A percentile compares a stretch with the other conserved stretches of the same genome.
Conservation (phyloP, 2,888 invertebrate genomes). For the Tanytarsus gracilentus region DNA sequence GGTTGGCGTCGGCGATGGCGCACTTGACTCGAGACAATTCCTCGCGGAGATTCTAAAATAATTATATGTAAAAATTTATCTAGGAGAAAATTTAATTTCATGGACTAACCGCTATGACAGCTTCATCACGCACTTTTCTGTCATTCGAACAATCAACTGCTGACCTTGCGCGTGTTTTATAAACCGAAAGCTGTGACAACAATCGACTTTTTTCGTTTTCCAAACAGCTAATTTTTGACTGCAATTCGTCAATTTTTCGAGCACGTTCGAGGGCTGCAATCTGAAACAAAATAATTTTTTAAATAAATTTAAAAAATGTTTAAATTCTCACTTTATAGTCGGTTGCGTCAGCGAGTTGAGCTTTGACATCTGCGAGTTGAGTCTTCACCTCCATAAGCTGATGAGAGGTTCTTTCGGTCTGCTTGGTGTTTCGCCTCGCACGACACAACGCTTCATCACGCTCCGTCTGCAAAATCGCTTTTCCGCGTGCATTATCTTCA, state of each 20-base stretch:
- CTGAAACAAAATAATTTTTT: conserved; percentile 42
- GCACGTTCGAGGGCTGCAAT: conserved; percentile 74
- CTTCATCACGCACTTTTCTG: conserved; percentile 41
- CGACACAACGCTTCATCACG: conserved; percentile 59
- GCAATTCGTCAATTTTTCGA: conserved; percentile 73
- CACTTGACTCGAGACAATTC: conserved; percentile 68
- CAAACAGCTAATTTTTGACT: conserved; percentile 69
- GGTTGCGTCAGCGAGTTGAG: conserved; percentile 74
- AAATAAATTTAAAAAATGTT: conserved; percentile 14
- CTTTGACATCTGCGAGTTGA: conserved; percentile 73
- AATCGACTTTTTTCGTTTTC: conserved; percentile 63
- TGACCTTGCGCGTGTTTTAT: conserved; percentile 39
- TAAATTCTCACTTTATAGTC: conserved; percentile 62
- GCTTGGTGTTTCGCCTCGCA: conserved; percentile 70
- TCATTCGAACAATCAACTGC: conserved; percentile 40
- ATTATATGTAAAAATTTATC: neutral
- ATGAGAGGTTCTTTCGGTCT: conserved; percentile 69
- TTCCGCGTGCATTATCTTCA: conserved; percentile 61
- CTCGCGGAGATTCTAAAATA: conserved; percentile 54
- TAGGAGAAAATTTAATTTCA: conserved; percentile 38
- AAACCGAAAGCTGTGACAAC: conserved; percentile 36
- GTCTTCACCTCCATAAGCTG: conserved; percentile 75
- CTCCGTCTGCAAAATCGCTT: conserved; percentile 54
- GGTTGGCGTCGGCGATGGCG: conserved; percentile 60
- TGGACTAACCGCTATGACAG: conserved; percentile 45